Evolutionary conservation across 2,797 vertebrate species (phyloP), one percentile per base, ranked within the genome.

Genomic region (Sebastes alutus): DNA sequence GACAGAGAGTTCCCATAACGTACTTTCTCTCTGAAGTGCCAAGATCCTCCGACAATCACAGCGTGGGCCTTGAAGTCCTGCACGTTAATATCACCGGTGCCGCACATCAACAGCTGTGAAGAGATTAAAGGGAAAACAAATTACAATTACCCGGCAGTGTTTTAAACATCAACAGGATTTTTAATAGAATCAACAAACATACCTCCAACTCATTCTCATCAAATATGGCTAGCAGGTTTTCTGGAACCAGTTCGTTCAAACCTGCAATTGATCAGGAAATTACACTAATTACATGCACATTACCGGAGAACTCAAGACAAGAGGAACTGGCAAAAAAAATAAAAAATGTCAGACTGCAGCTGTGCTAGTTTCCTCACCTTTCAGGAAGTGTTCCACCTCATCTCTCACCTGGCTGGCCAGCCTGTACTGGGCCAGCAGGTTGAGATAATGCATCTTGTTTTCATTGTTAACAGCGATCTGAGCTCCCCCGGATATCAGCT

Each of bases 131-230:
- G 52, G 7, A 62, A 58, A 46, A 29, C 27, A 63, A 46, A 32
- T 4, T 20, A 78, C 4, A 42, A 79, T 71, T 56, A 84, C 2
- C 42, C 22, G 5, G 7, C 38, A 82, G 93, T 93, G 58, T 58
- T 92, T 89, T 46, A 49, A 62, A 72, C 18, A 49, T 52, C 25
- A 58, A 62, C 16, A 49, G n/a, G 67, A 60, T 82, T 78, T 78
- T 64, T 5, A 61, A 72, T 84, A 52, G 6, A 74, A 80, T 84
- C 59, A 30, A 68, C 35, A 60, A 54, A 90, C 91, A 83, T 94
- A 99, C 99, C 97, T 99, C 99, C 87, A 99, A 94, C 84, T 99
- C 99, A 81, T 99, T 99, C 93, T 99, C 99, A 95, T 99, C 98
- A 95, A 99, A 99, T 95, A 99, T 99, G 93, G 98, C 98, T 81